phyloP scores from a whole-genome alignment of 2,888 invertebrate genomes.

The Ectropis crepuscularia region DNA sequence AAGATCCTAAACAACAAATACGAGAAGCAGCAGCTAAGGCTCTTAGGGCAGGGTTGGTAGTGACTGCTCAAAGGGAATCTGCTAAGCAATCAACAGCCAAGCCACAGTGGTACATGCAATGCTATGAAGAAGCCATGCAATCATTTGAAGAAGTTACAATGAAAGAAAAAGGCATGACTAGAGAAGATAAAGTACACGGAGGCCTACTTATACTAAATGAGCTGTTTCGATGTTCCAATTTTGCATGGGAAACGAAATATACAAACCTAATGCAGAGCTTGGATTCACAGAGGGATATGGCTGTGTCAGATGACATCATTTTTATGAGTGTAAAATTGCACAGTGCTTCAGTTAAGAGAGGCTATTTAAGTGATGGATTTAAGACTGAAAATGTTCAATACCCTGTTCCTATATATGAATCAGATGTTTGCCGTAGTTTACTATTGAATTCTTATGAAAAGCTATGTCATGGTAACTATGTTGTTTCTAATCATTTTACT shows the following conservation, averaged over 20 bases:
- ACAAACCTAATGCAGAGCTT: constrained; percentile 88
- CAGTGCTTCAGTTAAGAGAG: constrained; percentile 84
- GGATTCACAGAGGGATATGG: constrained; percentile 75
- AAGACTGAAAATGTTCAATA: constrained; percentile 81
- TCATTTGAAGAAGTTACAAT: constrained; percentile 88
- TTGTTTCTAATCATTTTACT: background rate
- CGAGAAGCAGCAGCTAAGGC: constrained; percentile 97
- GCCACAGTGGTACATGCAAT: constrained; percentile 96
- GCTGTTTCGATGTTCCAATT: constrained; percentile 94
- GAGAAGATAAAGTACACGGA: constrained; percentile 97
- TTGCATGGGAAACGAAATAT: constrained; percentile 93
- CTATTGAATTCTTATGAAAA: constrained; percentile 93
- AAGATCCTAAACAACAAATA: constrained; percentile 95
- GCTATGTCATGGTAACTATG: constrained; percentile 86
- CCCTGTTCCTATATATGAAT: constrained; percentile 90
- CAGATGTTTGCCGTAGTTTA: constrained; percentile 93
- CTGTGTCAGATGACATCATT: constrained; percentile 82
- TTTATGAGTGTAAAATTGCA: constrained; percentile 85
- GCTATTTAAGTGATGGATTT: constrained; percentile 76
- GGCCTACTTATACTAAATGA: constrained; percentile 97
- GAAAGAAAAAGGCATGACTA: constrained; percentile 91
- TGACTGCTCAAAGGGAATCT: constrained; percentile 98
- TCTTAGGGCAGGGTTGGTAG: constrained; percentile 96
- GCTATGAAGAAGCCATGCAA: constrained; percentile 94
- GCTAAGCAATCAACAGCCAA: constrained; percentile 95